Conservation (phyloP, 1,140 invertebrate species). For the Lycorma delicatula region DNA sequence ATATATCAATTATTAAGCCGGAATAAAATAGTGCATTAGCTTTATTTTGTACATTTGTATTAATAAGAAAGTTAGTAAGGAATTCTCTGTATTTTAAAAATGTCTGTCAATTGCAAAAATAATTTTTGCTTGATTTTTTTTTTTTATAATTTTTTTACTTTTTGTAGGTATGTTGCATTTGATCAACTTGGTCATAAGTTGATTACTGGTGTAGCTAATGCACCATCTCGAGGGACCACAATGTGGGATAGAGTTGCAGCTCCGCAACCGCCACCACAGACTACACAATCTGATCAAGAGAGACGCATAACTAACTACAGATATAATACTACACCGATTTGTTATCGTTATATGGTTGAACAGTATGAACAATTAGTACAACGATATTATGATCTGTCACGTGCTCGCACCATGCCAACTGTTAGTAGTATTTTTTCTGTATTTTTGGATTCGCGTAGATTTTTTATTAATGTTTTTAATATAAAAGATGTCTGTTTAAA, state of each 20-base stretch:
- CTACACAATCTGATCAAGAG: constrained; percentile 33
- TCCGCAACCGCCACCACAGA: constrained; percentile 23
- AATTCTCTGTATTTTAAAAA: neutral
- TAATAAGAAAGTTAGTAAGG: too few relatives aligned
- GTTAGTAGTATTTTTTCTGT: neutral
- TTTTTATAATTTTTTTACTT: constrained; percentile 11
- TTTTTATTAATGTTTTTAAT: too few relatives aligned
- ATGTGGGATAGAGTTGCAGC: constrained; percentile 43
- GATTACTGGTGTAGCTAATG: constrained; percentile 76
- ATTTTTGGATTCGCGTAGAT: too few relatives aligned
- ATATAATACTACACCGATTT: constrained; percentile 29
- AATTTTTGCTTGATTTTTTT: neutral
- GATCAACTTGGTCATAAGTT: constrained; percentile 71
- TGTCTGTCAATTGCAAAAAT: neutral
- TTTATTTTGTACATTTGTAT: too few relatives aligned
- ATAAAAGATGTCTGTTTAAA: too few relatives aligned
- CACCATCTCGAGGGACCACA: constrained; percentile 38
- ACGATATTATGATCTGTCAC: constrained; percentile 41
- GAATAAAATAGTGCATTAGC: too few relatives aligned
- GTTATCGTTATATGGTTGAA: constrained; percentile 41
- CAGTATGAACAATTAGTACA: constrained; percentile 43
- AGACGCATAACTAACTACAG: constrained; percentile 36
- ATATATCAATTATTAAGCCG: too few relatives aligned
- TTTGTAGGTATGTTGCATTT: constrained; percentile 73
- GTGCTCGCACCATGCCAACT: constrained; percentile 35